These are phyloP conservation scores for Sepiola atlantica DNA, from an alignment of 2,888 invertebrate genomes.

Conservation along the genomic window DNA sequence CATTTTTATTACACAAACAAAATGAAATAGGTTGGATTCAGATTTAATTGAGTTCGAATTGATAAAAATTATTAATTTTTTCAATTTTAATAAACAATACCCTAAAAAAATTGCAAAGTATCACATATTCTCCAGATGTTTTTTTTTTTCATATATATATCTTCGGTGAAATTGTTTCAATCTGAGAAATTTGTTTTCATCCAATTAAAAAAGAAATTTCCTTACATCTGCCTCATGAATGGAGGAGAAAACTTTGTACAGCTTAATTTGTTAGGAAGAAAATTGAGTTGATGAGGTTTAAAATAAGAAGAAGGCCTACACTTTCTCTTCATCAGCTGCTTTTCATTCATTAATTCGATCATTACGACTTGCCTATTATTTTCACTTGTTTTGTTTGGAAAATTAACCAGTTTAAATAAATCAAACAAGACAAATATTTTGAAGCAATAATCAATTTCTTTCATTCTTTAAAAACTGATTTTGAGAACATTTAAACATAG, in stretches of 20 bases:
- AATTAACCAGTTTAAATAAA: neutral
- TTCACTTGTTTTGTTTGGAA: neutral
- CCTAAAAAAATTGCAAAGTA: neutral
- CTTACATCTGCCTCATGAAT: neutral
- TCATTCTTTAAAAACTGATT: neutral
- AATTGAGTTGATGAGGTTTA: neutral
- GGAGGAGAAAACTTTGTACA: neutral
- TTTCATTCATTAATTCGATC: neutral
- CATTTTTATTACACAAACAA: neutral
- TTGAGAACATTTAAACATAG: neutral
- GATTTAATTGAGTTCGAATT: neutral
- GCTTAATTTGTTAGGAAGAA: neutral
- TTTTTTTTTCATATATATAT: neutral
- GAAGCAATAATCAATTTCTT: neutral
- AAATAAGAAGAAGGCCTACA: neutral
- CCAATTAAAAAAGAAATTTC: neutral
- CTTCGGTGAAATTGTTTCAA: neutral
- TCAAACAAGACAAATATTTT: neutral
- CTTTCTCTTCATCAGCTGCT: neutral
- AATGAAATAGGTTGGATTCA: neutral
- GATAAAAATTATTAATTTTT: neutral
- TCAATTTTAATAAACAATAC: constrained; percentile 15
- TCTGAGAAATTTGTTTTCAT: neutral
- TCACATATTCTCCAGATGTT: neutral
- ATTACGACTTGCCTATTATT: neutral